These are phyloP conservation scores for Xanthia togata DNA, from an alignment of 2,888 invertebrate genomes.

Conservation along the genomic window DNA sequence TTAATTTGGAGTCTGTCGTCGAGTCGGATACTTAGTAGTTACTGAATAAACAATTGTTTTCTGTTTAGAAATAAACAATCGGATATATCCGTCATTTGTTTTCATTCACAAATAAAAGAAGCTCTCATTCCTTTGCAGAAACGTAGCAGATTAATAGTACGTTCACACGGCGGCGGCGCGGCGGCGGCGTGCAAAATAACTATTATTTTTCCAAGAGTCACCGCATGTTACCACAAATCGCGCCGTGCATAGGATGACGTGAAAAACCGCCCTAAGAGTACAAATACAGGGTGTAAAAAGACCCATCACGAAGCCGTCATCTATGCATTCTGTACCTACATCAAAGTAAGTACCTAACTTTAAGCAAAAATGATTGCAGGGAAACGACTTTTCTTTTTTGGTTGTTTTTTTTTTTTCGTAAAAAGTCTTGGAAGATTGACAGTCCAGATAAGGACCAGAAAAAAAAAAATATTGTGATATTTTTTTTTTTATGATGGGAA, in stretches of 20 bases:
- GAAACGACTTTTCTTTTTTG: too few relatives aligned
- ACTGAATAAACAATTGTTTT: constrained; percentile 20
- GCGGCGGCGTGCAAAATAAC: too few relatives aligned
- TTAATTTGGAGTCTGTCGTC: background rate
- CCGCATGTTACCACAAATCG: background rate
- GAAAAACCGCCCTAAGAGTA: background rate
- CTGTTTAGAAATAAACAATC: constrained; percentile 23
- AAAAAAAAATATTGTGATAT: too few relatives aligned
- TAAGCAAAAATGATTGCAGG: too few relatives aligned
- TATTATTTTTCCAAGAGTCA: background rate
- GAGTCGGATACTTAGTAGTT: background rate
- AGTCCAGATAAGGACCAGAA: too few relatives aligned
- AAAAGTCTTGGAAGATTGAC: too few relatives aligned
- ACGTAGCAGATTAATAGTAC: background rate
- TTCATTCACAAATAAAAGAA: constrained; percentile 28
- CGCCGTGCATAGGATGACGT: background rate
- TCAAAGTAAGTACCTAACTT: too few relatives aligned
- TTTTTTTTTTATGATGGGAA: too few relatives aligned
- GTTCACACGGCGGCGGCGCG: constrained; percentile 5
- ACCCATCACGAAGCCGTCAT: too few relatives aligned
- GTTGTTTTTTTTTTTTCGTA: too few relatives aligned
- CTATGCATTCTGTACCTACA: too few relatives aligned
- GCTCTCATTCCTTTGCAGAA: constrained; percentile 8
- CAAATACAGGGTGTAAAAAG: background rate
- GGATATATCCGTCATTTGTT: constrained; percentile 18